A percentile compares a stretch with the other conserved stretches of the same genome.
phyloP scores from a whole-genome alignment of 2,113 vertebrate species.

The Mus spicilegus region DNA sequence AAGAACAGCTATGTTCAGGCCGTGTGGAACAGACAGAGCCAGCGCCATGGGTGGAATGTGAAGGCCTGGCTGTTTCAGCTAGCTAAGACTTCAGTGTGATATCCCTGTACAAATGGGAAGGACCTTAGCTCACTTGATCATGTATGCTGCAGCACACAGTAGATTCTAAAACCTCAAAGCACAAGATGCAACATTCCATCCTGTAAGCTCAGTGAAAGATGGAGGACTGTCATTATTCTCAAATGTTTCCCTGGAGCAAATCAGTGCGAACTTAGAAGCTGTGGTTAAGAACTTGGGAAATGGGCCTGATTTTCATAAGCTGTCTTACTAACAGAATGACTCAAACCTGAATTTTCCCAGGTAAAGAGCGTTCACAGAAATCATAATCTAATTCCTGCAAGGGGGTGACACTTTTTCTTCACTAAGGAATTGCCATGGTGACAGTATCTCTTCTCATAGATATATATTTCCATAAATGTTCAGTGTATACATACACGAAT shows the following conservation, averaged over 20 bases:
- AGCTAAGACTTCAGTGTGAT: neutral
- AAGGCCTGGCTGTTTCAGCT: conserved; percentile 3
- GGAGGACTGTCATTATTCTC: neutral
- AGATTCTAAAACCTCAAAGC: neutral
- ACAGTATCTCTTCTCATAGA: neutral
- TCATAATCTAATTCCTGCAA: neutral
- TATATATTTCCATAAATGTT: neutral
- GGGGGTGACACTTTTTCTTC: conserved; percentile 12
- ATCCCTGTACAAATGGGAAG: neutral
- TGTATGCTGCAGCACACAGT: neutral
- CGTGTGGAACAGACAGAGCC: neutral
- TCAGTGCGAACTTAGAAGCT: neutral
- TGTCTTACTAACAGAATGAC: neutral
- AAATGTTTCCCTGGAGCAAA: conserved; percentile 36
- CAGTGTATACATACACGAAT: no score
- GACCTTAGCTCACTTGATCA: neutral
- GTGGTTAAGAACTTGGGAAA: conserved; percentile 16
- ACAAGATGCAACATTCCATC: neutral
- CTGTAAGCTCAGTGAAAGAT: conserved; percentile 14
- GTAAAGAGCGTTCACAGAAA: conserved; percentile 34
- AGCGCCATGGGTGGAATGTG: neutral
- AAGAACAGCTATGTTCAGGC: neutral
- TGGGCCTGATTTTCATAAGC: conserved; percentile 27
- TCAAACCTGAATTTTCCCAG: neutral
- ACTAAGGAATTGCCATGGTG: neutral